phyloP scores from a whole-genome alignment of 37 sponge, comb jelly and placozoan species.

The Chondrosia reniformis region DNA sequence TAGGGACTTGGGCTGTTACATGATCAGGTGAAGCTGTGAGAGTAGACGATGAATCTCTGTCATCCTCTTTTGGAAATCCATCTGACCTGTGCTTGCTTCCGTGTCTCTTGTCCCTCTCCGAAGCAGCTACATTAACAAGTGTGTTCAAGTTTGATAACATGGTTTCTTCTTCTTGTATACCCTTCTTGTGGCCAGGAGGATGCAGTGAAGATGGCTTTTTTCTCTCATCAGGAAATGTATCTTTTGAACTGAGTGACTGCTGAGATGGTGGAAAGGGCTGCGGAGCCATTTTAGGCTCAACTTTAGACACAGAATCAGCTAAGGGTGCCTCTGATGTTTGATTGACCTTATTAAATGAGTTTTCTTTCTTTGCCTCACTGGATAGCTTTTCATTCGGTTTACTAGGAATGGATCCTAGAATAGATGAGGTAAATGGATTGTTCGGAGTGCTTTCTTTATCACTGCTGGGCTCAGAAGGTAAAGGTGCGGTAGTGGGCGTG shows the following conservation, averaged over 20 bases:
- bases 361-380: not conserved
- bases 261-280: not conserved
- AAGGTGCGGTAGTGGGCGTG: not conserved
- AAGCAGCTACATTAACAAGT: slow-evolving; percentile 32
- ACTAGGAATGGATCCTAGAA: not conserved
- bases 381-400: too few species aligned
- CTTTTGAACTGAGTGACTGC: too few species aligned
- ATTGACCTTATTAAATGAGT: not conserved
- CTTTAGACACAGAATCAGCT: not conserved
- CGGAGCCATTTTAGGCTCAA: not conserved
- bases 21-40: slow-evolving; percentile 20
- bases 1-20: not conserved
- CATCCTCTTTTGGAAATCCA: not conserved
- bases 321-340: not conserved
- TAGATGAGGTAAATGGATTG: not conserved
- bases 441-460: not conserved
- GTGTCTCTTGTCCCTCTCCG: not conserved
- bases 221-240: too few species aligned
- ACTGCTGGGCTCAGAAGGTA: not conserved
- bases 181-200: not conserved
- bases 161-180: not conserved
- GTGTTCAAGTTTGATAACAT: not conserved
- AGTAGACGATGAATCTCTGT: slow-evolving; percentile 8
- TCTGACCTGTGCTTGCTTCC: not conserved
- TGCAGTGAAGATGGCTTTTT: not conserved